Conservation (phyloP, 2,797 vertebrate genomes). For the Pempheris klunzingeri region DNA sequence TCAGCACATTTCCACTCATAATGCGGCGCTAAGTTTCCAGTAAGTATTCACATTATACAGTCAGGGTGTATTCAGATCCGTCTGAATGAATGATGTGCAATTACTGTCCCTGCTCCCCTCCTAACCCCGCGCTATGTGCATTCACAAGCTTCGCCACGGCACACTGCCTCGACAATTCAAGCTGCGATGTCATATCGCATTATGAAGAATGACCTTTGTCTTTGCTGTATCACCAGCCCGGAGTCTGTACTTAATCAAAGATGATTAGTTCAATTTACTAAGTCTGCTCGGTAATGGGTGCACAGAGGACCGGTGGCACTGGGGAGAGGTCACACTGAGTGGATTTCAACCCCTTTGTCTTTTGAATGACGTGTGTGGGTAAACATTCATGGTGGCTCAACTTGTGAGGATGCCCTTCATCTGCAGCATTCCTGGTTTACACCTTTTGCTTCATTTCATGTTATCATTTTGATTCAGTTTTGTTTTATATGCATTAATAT, state of each 20-base stretch:
- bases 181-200: slow-evolving; percentile 75
- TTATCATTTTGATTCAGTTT: neutral
- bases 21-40: slow-evolving; percentile 42
- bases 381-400: slow-evolving; percentile 56
- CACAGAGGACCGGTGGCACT: slow-evolving; percentile 57
- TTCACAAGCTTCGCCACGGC: slow-evolving; percentile 17
- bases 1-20: slow-evolving; percentile 29
- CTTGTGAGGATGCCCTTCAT: slow-evolving; percentile 25
- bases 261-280: slow-evolving; percentile 84
- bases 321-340: slow-evolving; percentile 70
- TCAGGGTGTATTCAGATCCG: slow-evolving; percentile 43
- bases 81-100: slow-evolving; percentile 77
- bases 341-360: slow-evolving; percentile 42
- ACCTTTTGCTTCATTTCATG: neutral
- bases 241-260: slow-evolving; percentile 84
- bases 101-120: slow-evolving; percentile 56
- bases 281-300: slow-evolving; percentile 73
- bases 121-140: slow-evolving; percentile 5
- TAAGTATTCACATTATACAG: slow-evolving; percentile 30
- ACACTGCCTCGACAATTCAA: slow-evolving; percentile 51
- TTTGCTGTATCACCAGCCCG: slow-evolving; percentile 71
- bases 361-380: slow-evolving; percentile 51
- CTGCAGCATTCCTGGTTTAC: slow-evolving; percentile 4
- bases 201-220: slow-evolving; percentile 83
- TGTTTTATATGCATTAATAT: neutral